Evolutionary conservation across 2,888 invertebrate genomes (phyloP).

Genomic region (Hirtodrosophila duncani): DNA sequence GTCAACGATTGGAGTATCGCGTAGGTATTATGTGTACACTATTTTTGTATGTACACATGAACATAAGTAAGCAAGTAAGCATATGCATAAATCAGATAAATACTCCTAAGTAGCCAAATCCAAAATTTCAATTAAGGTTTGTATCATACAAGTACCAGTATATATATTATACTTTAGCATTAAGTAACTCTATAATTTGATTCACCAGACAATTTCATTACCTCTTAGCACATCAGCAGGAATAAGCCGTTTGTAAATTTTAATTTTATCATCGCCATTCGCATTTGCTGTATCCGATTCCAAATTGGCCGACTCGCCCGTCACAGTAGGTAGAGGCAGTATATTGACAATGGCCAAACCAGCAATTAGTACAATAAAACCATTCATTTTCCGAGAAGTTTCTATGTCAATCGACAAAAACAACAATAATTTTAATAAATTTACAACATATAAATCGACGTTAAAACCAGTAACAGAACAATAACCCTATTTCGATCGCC

Average conservation of each 20-base stretch:
- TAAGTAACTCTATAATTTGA: no score
- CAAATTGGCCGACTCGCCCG: no score
- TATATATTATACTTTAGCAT: not conserved
- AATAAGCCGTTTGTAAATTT: slow-evolving; percentile 89
- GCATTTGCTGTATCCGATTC: slow-evolving; percentile 7
- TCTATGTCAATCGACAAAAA: no score
- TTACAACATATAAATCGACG: slow-evolving; percentile 7
- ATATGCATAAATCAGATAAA: no score
- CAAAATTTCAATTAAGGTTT: no score
- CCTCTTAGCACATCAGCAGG: slow-evolving; percentile 94
- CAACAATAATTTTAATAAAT: not conserved
- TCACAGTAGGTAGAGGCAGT: slow-evolving; percentile 3
- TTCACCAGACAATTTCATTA: no score
- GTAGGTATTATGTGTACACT: no score
- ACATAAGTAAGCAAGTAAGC: no score
- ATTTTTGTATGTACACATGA: no score
- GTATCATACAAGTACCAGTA: not conserved
- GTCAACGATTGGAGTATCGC: no score
- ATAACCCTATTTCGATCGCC: slow-evolving; percentile 17
- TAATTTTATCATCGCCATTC: slow-evolving; percentile 79
- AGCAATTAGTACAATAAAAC: slow-evolving; percentile 9
- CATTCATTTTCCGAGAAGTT: slow-evolving; percentile 25
- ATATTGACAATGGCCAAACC: slow-evolving; percentile 14
- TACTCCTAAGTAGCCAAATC: no score
- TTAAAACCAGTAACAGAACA: not conserved